Conservation (phyloP, 2,797 vertebrate species). For the Hylomyscus alleni region DNA sequence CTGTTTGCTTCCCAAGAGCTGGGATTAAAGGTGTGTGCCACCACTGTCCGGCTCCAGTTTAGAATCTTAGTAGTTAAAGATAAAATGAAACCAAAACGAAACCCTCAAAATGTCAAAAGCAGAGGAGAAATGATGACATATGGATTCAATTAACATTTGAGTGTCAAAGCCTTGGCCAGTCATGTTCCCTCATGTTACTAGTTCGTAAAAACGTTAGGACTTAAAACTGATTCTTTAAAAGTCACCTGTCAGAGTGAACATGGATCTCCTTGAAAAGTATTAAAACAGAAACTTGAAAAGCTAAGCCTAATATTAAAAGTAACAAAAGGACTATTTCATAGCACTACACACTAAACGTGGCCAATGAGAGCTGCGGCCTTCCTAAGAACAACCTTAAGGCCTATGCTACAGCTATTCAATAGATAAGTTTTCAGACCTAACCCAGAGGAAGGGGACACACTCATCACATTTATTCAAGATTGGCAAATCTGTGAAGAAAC, state of each 20-base stretch:
- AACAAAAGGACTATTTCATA: not conserved
- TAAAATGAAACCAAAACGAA: slow-evolving; percentile 48
- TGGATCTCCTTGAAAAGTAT: not conserved
- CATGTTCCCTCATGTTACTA: not conserved
- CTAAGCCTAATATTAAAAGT: not conserved
- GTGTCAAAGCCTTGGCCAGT: not conserved
- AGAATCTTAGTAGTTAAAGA: slow-evolving; percentile 1
- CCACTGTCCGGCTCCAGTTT: not conserved
- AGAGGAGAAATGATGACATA: slow-evolving; percentile 6
- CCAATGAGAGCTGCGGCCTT: not conserved
- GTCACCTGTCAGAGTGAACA: not conserved
- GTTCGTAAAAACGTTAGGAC: not conserved
- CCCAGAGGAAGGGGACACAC: not conserved
- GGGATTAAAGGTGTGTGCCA: not conserved
- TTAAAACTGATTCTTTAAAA: slow-evolving; percentile 13
- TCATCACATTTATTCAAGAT: not conserved
- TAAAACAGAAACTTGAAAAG: slow-evolving; percentile 39
- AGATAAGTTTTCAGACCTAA: not conserved
- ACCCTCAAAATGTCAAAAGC: not conserved
- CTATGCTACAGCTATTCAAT: not conserved
- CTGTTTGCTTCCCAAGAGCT: not conserved
- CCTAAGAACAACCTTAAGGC: not conserved
- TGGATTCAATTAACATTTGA: slow-evolving; percentile 27
- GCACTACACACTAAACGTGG: not conserved
- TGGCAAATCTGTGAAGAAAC: not conserved